Evolutionary conservation across 2,888 invertebrate species (phyloP).

Genomic region (Hydroisotoma schaefferi): DNA sequence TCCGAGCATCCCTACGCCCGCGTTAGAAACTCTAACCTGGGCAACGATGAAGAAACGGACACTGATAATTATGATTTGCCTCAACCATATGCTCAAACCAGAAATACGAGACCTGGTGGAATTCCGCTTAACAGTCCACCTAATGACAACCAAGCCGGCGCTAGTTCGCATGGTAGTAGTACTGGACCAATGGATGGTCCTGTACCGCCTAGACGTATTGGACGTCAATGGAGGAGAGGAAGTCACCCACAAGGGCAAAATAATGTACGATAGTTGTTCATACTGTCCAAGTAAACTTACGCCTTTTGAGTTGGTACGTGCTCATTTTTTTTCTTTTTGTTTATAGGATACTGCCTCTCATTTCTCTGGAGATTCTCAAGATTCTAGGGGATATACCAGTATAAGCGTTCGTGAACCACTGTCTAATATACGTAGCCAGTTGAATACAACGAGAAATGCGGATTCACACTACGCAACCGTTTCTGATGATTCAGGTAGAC

Average conservation of each 20-base stretch:
- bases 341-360: slow-evolving; percentile 53
- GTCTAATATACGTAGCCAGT: slow-evolving; percentile 70
- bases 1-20: slow-evolving; percentile 53
- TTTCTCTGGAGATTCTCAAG: slow-evolving; percentile 88
- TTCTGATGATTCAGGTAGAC: slow-evolving; percentile 79
- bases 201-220: slow-evolving; percentile 44
- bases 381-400: slow-evolving; percentile 84
- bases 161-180: slow-evolving; percentile 19
- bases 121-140: slow-evolving; percentile 4
- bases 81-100: slow-evolving; percentile 37
- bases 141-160: slow-evolving; percentile 17
- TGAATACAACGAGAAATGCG: slow-evolving; percentile 54
- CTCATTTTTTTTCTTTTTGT: not conserved
- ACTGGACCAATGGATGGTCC: slow-evolving; percentile 31
- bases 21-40: slow-evolving; percentile 41
- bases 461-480: slow-evolving; percentile 70
- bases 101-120: slow-evolving; percentile 5
- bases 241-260: slow-evolving; percentile 30
- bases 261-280: too few species aligned
- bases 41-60: slow-evolving; percentile 48
- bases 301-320: not conserved
- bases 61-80: slow-evolving; percentile 49
- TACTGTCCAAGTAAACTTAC: not conserved
- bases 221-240: slow-evolving; percentile 41
- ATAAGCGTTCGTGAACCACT: slow-evolving; percentile 86